phyloP scores from a whole-genome alignment of 2,797 vertebrate species.

The Florisuga fusca region DNA sequence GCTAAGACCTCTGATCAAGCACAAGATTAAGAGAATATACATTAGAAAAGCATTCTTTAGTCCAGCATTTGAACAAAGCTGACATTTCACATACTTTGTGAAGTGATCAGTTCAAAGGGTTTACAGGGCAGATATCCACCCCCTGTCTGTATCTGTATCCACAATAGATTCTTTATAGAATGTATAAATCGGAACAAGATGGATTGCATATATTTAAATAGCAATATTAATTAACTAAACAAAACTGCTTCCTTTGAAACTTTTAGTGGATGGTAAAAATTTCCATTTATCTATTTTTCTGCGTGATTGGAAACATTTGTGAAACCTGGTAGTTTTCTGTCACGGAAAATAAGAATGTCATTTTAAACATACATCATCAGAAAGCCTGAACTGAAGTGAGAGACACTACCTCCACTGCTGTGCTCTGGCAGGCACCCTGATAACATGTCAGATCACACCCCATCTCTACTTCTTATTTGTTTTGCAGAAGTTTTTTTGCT shows the following conservation, averaged over 20 bases:
- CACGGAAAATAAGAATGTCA: slow-evolving; percentile 14
- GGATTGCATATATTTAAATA: slow-evolving; percentile 42
- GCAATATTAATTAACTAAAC: slow-evolving; percentile 59
- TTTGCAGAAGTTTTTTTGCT: background rate
- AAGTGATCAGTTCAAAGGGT: slow-evolving; percentile 12
- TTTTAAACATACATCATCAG: slow-evolving; percentile 7
- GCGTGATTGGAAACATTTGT: slow-evolving; percentile 22
- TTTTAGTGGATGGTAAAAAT: slow-evolving; percentile 3
- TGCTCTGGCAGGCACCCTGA: background rate
- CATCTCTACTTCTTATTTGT: background rate
- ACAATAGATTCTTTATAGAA: slow-evolving; percentile 44
- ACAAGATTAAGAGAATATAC: background rate
- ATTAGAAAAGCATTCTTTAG: slow-evolving; percentile 48
- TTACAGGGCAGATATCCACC: background rate
- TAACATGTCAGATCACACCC: background rate
- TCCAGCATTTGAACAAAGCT: slow-evolving; percentile 27
- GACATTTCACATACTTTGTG: slow-evolving; percentile 37
- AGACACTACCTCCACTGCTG: background rate
- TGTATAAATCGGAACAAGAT: slow-evolving; percentile 2
- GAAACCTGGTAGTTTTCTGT: slow-evolving; percentile 11
- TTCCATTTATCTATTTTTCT: slow-evolving; percentile 42
- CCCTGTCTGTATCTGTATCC: background rate
- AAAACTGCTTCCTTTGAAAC: slow-evolving; percentile 52
- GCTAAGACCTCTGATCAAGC: slow-evolving; percentile 34
- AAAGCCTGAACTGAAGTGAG: background rate